Evolutionary conservation across 1,140 invertebrate species (phyloP).

Genomic region (Macrosteles quadrilineatus): DNA sequence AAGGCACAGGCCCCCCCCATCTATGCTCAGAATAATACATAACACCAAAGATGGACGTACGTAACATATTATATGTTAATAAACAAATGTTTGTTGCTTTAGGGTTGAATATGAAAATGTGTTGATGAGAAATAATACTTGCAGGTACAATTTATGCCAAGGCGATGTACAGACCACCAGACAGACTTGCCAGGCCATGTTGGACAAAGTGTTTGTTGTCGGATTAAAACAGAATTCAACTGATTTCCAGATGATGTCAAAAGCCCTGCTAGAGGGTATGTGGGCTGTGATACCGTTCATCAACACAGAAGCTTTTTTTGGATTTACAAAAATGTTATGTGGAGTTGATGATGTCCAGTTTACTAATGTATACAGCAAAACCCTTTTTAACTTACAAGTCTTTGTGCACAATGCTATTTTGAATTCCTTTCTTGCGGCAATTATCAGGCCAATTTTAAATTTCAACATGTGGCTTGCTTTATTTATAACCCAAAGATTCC

Average conservation of each 20-base stretch:
- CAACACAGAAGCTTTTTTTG: constrained; percentile 49
- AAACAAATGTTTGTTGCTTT: no score
- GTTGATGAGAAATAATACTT: constrained; percentile 32
- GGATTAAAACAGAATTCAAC: constrained; percentile 52
- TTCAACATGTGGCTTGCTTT: constrained; percentile 50
- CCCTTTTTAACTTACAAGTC: constrained; percentile 51
- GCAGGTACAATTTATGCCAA: constrained; percentile 60
- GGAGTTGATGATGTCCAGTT: constrained; percentile 22
- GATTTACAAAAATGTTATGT: constrained; percentile 47
- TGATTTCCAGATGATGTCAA: constrained; percentile 53
- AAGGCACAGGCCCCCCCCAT: no score
- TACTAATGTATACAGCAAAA: constrained; percentile 45
- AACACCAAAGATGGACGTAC: no score
- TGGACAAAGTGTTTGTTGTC: constrained; percentile 50
- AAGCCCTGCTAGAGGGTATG: constrained; percentile 52
- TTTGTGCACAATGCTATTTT: constrained; percentile 51
- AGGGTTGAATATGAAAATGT: no score
- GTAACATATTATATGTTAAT: no score
- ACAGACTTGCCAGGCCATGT: constrained; percentile 49
- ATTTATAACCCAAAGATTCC: constrained; percentile 48
- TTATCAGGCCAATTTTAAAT: constrained; percentile 52
- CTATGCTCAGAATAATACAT: no score
- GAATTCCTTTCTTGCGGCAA: constrained; percentile 44
- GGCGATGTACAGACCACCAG: constrained; percentile 51
- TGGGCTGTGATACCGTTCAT: constrained; percentile 52